A percentile compares a stretch with the other conserved stretches of the same genome.
Conservation (phyloP, 2,888 invertebrate species). For the Copidosoma aretas region DNA sequence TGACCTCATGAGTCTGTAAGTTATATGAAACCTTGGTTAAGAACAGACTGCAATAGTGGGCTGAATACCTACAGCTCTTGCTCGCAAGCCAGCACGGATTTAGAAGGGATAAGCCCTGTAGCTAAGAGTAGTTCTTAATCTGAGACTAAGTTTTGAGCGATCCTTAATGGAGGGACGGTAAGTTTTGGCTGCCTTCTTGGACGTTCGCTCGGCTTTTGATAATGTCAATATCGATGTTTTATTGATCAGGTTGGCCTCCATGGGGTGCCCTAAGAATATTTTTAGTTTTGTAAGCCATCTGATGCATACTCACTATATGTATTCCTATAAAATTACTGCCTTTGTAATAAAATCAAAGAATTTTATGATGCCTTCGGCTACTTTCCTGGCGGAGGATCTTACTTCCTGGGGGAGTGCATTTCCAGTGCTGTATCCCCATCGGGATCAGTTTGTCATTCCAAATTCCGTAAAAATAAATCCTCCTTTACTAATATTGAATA, state of each 20-base stretch:
- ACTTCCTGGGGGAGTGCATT: neutral
- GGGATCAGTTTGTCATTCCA: no score
- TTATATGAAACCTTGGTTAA: conserved; percentile 7
- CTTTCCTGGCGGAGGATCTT: conserved; percentile 1
- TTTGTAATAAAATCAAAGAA: neutral
- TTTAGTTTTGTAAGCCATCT: neutral
- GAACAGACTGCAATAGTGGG: conserved; percentile 12
- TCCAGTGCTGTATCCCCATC: neutral
- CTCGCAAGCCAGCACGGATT: conserved; percentile 1
- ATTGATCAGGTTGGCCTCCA: no score
- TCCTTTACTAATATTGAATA: no score
- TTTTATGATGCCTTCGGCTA: conserved; percentile 3
- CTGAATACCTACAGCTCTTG: neutral
- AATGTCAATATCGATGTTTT: no score
- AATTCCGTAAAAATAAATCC: no score
- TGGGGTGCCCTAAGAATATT: neutral
- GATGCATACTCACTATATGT: neutral
- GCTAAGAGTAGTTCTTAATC: no score
- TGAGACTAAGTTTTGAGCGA: no score
- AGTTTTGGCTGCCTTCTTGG: no score
- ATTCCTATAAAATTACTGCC: no score
- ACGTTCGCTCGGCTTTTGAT: no score
- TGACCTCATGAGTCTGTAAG: neutral
- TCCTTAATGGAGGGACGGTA: no score
- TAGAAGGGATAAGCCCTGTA: neutral